Base-by-base conservation (phyloP, 2,113 vertebrate genomes). In the Delphinus delphis region DNA sequence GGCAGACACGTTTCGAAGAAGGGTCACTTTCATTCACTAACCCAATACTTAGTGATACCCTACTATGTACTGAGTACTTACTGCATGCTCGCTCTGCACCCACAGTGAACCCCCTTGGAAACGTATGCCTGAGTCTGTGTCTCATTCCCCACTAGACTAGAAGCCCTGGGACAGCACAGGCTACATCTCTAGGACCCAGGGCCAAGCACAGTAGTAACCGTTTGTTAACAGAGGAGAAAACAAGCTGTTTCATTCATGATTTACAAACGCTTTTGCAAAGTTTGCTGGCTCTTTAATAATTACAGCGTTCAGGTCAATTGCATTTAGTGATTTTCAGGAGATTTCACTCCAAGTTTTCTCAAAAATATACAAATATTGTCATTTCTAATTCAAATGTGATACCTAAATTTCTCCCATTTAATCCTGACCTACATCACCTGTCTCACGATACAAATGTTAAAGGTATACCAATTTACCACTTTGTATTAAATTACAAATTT, bases 401-500 rank as follows among this genome's bases (percentile, higher is more conserved):
- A 71, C 47, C 84, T 87, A n/a, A 86, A 47, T 58, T 85, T 96
- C 70, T 81, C 63, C 74, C 74, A 97, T 83, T 98, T 95, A 96
- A 97, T 96, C 70, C 88, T 88, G 85, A 96, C 93, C 94, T 87
- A 65, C 67, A 96, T 95, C 97, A 98, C 95, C 93, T 96, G 63
- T 95, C 90, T 95, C 86, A 85, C 12, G 50, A 97, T 91, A 92
- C 88, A 98, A 98, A 97, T 95, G 95, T 92, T 97, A 97, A 97
- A 98, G 73, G 92, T 97, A 97, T 93, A 97, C 96, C 98, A 97
- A 98, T 97, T 98, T 97, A 98, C 98, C 95, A 98, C 97, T 98
- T 97, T 33, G 97, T 98, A 98, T 98, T 98, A 98, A 96, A 98
- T 98, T 98, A 98, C 96, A 97, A 97, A 98, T 98, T 97, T 44